Conservation (phyloP, 2,888 invertebrate species). For the Bursaphelenchus okinawaensis region DNA sequence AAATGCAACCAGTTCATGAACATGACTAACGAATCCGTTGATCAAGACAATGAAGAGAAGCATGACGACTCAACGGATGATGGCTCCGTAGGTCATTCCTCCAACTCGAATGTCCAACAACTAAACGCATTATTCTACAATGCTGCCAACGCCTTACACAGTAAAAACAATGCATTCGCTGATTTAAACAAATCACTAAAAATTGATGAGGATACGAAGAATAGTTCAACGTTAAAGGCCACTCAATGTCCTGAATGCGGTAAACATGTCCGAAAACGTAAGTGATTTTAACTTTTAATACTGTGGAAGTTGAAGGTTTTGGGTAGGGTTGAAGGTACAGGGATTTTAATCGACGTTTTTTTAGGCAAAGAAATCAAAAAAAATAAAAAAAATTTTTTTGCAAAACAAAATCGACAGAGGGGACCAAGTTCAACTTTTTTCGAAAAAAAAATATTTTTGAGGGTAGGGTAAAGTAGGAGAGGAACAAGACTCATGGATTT, state of each 20-base stretch:
- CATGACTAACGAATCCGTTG: constrained; percentile 3
- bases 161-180: neutral
- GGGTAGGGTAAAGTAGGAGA: too few relatives aligned
- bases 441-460: too few relatives aligned
- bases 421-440: too few relatives aligned
- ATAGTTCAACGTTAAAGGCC: neutral
- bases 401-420: too few relatives aligned
- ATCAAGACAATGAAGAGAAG: constrained; percentile 7
- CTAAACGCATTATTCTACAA: neutral
- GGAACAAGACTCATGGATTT: too few relatives aligned
- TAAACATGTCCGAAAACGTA: constrained; percentile 56
- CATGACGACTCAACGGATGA: constrained; percentile 3
- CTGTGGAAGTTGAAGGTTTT: too few relatives aligned
- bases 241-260: constrained; percentile 55
- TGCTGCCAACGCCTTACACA: neutral
- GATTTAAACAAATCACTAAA: neutral
- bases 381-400: too few relatives aligned
- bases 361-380: too few relatives aligned
- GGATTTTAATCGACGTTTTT: too few relatives aligned
- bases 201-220: neutral
- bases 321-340: too few relatives aligned
- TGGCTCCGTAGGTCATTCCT: neutral
- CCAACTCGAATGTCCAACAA: neutral
- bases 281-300: constrained; percentile 4
- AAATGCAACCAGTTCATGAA: constrained; percentile 24